phyloP scores from a whole-genome alignment of 2,888 invertebrate genomes.

The Monoplex corrugatus region DNA sequence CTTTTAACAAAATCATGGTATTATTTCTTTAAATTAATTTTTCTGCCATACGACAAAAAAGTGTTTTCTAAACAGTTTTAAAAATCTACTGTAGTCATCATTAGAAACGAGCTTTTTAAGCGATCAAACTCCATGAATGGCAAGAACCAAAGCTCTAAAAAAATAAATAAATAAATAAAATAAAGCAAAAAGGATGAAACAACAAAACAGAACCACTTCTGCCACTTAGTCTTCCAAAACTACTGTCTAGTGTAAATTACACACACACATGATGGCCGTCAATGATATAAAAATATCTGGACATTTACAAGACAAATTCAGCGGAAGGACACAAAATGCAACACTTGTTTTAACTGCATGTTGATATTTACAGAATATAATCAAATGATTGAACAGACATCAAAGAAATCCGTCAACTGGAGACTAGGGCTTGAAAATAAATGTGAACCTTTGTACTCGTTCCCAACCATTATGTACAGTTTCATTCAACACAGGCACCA shows the following conservation, averaged over 20 bases:
- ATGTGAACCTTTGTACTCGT: not conserved
- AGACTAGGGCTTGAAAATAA: not conserved
- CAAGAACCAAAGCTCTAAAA: conserved; percentile 9
- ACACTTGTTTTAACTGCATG: conserved; percentile 3
- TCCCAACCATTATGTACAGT: conserved; percentile 15
- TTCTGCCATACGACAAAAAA: no score
- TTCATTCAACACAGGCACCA: not conserved
- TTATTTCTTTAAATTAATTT: no score
- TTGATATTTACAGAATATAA: not conserved
- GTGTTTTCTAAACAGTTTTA: no score
- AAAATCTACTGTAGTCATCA: no score
- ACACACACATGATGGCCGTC: no score
- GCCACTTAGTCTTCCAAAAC: no score
- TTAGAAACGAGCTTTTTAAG: no score
- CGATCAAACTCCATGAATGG: not conserved
- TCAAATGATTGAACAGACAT: not conserved
- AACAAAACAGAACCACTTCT: no score
- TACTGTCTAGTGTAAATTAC: no score
- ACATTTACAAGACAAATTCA: not conserved
- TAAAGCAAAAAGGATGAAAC: no score
- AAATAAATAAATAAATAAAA: not conserved
- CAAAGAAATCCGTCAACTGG: not conserved
- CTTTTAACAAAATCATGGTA: no score
- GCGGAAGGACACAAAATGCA: not conserved
- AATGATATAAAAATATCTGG: no score